These are phyloP conservation scores for Pelecanoides urinatrix DNA, from an alignment of 2,113 vertebrate genomes.

Conservation along the genomic window DNA sequence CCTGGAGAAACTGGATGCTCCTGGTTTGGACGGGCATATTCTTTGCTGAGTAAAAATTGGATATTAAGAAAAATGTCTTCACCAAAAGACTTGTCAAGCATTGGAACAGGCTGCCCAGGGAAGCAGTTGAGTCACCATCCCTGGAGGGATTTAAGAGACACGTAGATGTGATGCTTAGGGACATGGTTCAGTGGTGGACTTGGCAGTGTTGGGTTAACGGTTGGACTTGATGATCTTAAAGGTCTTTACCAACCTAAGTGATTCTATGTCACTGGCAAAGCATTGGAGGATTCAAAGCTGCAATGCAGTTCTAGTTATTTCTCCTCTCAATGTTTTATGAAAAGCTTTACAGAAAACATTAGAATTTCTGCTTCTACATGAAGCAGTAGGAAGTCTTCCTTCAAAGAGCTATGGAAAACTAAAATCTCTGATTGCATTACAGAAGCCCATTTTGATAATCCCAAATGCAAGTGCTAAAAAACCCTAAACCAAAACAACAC, in stretches of 20 bases:
- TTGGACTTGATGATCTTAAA: not conserved
- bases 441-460: not conserved
- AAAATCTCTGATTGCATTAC: not conserved
- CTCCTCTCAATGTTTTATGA: not conserved
- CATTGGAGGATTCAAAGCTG: not conserved
- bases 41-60: not conserved
- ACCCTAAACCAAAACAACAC: not conserved
- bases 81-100: not conserved
- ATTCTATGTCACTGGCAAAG: not conserved
- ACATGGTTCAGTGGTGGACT: not conserved
- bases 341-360: not conserved
- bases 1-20: not conserved
- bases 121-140: not conserved
- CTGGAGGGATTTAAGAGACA: not conserved
- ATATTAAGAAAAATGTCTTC: not conserved
- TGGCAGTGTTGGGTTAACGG: not conserved
- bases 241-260: not conserved
- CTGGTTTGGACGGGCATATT: fast-evolving
- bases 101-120: not conserved
- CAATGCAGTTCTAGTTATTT: not conserved
- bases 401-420: not conserved
- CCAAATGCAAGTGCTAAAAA: not conserved
- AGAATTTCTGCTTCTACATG: not conserved
- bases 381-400: not conserved
- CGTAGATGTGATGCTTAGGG: not conserved